Base-by-base conservation (phyloP, 2,797 vertebrate species). In the Pipistrellus pipistrellus region DNA sequence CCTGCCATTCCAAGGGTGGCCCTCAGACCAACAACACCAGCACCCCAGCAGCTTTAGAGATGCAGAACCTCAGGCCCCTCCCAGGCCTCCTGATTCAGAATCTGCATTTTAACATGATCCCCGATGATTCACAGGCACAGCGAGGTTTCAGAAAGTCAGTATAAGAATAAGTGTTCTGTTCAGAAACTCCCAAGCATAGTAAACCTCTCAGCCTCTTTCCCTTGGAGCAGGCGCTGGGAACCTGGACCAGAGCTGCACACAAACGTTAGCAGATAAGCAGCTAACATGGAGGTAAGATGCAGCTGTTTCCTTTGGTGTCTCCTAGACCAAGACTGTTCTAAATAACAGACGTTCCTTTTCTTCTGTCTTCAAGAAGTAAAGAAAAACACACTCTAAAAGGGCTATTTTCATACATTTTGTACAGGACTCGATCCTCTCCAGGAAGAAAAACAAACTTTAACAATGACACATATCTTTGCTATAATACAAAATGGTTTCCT, bases 371-470 rank as follows among this genome's bases (percentile, higher is more conserved):
- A 81, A 85, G 69, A 90, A 69, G 21, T 30, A 51, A 3, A 77
- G 13, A 41, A 89, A 88, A 91, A 71, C 17, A 53, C 35, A 68
- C 32, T 68, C 82, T 59, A n/a, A 82, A 94, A 88, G 66, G 69
- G 20, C 64, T 23, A 30, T 46, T 55, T 57, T 21, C 32, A 62
- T 30, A 82, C 6, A n/a, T 69, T 78, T 72, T 77, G 57, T 35
- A 59, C 4, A 57, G 6, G 30, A 81, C 48, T 87, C 75, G 14
- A 15, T 85, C 44, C 53, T 15, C 76, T 86, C 78, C 59, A 64
- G 51, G 51, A 93, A 57, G 69, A 78, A 81, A 66, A 81, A 68
- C 15, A 57, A 88, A 53, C 72, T 71, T 81, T 51, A 78, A 88
- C 72, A n/a, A 82, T 86, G 32, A 38, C 11, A 15, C 18, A 11